These are phyloP conservation scores for Ericerus pela DNA, from an alignment of 1,140 invertebrate genomes.

Conservation along the genomic window DNA sequence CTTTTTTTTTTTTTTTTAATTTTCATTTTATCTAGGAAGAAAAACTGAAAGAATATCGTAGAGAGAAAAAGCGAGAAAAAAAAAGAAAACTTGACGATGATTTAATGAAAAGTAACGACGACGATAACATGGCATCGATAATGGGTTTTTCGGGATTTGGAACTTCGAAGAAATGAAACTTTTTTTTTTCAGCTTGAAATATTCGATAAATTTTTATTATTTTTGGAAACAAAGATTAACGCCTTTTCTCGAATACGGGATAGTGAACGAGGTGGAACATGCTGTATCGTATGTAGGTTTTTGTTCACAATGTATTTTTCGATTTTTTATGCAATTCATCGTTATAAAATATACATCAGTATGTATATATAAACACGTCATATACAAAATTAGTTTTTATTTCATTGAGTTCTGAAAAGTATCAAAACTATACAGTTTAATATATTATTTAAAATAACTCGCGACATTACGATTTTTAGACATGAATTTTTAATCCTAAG, in stretches of 20 bases:
- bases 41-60: slow-evolving; percentile 78
- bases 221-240: too few species aligned
- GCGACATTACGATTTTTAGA: background rate
- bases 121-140: slow-evolving; percentile 76
- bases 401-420: background rate
- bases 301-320: too few species aligned
- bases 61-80: slow-evolving; percentile 77
- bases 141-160: slow-evolving; percentile 98
- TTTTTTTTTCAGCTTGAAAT: too few species aligned
- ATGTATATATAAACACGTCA: too few species aligned
- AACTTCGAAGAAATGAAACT: slow-evolving; percentile 57
- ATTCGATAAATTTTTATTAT: too few species aligned
- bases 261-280: too few species aligned
- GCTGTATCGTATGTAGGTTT: too few species aligned
- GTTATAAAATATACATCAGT: too few species aligned
- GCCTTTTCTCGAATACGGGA: too few species aligned
- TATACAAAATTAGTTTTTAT: background rate
- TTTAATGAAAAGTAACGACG: slow-evolving; percentile 43
- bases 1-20: too few species aligned
- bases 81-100: slow-evolving; percentile 72
- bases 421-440: slow-evolving; percentile 7
- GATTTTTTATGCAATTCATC: too few species aligned
- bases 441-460: background rate
- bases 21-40: slow-evolving; percentile 70
- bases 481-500: background rate